phyloP scores from a whole-genome alignment of 1,140 invertebrate species.

The Saxidomus purpurata region DNA sequence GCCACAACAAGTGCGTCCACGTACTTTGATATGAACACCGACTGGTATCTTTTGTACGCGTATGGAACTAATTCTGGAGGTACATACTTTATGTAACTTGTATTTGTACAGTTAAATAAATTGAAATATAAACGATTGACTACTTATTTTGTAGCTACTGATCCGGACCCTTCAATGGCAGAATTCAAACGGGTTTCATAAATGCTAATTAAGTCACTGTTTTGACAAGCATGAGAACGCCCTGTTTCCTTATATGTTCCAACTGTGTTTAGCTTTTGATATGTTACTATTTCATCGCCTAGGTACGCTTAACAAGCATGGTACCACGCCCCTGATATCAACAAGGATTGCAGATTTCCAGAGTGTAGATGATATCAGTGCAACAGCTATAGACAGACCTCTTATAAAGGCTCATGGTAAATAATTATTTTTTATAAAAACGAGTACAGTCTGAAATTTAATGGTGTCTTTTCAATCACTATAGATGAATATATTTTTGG shows the following conservation, averaged over 20 bases:
- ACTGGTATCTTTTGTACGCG: constrained; percentile 1
- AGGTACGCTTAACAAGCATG: background rate
- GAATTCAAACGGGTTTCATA: no score
- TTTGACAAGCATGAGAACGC: no score
- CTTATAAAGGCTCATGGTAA: constrained; percentile 4
- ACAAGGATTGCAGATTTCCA: background rate
- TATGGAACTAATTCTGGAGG: background rate
- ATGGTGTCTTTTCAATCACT: no score
- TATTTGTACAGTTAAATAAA: no score
- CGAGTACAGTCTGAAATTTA: background rate
- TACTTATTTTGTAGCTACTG: no score
- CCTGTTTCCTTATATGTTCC: no score
- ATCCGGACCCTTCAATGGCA: no score
- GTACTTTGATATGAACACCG: background rate
- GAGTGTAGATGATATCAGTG: background rate
- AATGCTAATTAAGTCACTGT: no score
- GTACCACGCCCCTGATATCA: background rate
- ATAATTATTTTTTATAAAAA: background rate
- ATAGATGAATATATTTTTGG: no score
- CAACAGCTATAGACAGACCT: background rate
- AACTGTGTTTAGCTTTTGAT: no score
- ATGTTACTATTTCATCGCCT: background rate
- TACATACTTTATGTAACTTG: background rate
- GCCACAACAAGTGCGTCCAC: background rate
- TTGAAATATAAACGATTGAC: no score